phyloP scores from a whole-genome alignment of 2,113 vertebrate genomes.

The Oxygymnocypris stewartii region DNA sequence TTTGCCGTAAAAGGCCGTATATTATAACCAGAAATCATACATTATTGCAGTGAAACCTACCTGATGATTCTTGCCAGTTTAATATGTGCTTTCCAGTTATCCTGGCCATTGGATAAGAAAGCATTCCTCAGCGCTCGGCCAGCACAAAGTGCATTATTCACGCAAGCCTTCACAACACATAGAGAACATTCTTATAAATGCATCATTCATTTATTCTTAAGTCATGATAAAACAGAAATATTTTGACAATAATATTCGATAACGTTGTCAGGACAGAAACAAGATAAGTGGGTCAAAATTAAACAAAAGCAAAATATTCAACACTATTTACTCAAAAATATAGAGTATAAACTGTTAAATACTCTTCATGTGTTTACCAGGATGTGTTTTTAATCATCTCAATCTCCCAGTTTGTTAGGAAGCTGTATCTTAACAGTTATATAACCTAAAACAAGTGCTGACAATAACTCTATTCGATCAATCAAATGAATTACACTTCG shows the following conservation, averaged over 20 bases:
- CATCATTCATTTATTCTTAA: background rate
- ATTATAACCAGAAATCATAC: background rate
- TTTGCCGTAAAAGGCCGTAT: background rate
- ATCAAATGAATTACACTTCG: constrained; percentile 7
- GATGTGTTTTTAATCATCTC: background rate
- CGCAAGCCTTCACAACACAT: constrained; percentile 44
- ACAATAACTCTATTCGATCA: constrained; percentile 29
- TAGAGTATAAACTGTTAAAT: background rate
- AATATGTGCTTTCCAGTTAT: constrained; percentile 56
- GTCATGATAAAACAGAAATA: background rate
- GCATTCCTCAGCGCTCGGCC: constrained; percentile 49
- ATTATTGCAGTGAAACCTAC: constrained; percentile 15
- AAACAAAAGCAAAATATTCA: background rate
- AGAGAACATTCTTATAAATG: background rate
- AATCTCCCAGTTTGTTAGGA: background rate
- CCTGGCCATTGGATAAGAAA: constrained; percentile 50
- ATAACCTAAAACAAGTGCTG: background rate
- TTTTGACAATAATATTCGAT: background rate
- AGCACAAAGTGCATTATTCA: constrained; percentile 48
- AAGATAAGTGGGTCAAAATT: background rate
- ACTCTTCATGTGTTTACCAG: background rate
- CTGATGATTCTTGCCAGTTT: constrained; percentile 55
- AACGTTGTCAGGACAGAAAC: background rate
- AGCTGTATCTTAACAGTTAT: background rate
- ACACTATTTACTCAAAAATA: background rate